Conservation (phyloP, 1,140 invertebrate species). For the Formica selysi region DNA sequence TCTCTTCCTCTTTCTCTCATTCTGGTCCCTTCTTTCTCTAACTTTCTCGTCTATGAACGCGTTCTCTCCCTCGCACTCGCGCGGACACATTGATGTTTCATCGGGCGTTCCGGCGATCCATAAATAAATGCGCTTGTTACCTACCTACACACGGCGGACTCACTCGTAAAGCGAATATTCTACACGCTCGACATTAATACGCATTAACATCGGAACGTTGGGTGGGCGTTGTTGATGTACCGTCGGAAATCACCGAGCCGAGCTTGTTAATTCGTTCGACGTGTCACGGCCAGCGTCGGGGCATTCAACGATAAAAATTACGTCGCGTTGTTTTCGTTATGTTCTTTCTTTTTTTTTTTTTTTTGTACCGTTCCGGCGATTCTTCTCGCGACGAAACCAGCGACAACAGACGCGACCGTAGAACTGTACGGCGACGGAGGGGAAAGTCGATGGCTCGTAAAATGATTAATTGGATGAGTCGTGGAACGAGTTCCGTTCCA, state of each 20-base stretch:
- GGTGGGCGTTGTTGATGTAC: conserved; percentile 57
- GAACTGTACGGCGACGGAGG: conserved; percentile 41
- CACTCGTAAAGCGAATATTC: conserved; percentile 64
- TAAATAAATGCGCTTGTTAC: conserved; percentile 66
- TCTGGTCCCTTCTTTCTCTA: conserved; percentile 31
- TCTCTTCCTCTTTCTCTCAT: background rate
- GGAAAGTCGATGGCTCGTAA: conserved; percentile 75
- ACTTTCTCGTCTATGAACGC: conserved; percentile 31
- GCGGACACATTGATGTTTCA: conserved; percentile 53
- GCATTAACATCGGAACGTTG: conserved; percentile 55
- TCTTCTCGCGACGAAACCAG: conserved; percentile 3
- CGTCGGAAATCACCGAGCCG: conserved; percentile 58
- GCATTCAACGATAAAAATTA: conserved; percentile 57
- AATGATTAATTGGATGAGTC: conserved; percentile 79
- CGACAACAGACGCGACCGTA: conserved; percentile 28
- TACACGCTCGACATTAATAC: conserved; percentile 66
- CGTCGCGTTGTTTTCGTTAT: conserved; percentile 35
- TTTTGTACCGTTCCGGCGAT: conserved; percentile 14
- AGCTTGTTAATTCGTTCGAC: conserved; percentile 59
- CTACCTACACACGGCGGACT: conserved; percentile 44
- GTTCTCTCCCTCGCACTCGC: conserved; percentile 32
- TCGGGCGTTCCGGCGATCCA: conserved; percentile 50
- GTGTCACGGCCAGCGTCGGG: conserved; percentile 52
- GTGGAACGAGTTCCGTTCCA: conserved; percentile 49
- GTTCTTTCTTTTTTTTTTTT: background rate